These are phyloP conservation scores for Psephotus haematonotus DNA, from an alignment of 2,113 vertebrate species.

Conservation along the genomic window DNA sequence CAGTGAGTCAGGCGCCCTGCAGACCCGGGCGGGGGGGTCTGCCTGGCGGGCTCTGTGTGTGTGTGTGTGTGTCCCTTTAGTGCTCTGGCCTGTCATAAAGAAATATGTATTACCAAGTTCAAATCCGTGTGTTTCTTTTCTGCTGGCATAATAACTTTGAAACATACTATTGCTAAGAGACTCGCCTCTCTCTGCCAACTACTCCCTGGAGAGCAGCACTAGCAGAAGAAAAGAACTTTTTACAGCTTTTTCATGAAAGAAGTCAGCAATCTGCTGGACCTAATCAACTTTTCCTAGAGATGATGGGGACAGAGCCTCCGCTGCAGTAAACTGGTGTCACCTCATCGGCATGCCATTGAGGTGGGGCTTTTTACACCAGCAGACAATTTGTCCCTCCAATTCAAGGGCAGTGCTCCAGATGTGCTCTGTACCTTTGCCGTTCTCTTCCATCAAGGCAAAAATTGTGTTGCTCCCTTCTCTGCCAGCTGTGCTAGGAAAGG, in stretches of 20 bases:
- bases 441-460: neutral
- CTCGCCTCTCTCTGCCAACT: slow-evolving; percentile 64
- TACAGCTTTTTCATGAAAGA: slow-evolving; percentile 60
- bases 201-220: slow-evolving; percentile 54
- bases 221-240: slow-evolving; percentile 70
- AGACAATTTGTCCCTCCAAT: neutral
- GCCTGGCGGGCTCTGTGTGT: neutral
- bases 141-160: slow-evolving; percentile 70
- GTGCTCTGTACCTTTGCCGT: neutral
- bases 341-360: neutral
- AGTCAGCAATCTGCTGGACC: slow-evolving; percentile 62
- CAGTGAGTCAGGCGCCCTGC: neutral
- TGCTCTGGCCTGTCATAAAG: slow-evolving; percentile 60
- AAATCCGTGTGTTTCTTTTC: slow-evolving; percentile 68
- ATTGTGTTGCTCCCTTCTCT: neutral
- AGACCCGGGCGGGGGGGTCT: neutral
- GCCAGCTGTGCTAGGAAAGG: slow-evolving; percentile 10
- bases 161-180: slow-evolving; percentile 66
- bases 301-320: neutral
- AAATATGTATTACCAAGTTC: slow-evolving; percentile 42
- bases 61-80: neutral
- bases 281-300: slow-evolving; percentile 59
- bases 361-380: neutral
- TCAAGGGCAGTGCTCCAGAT: neutral
- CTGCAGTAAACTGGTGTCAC: neutral